Base-by-base conservation (phyloP, 2,113 vertebrate species). In the Melierax canorus region DNA sequence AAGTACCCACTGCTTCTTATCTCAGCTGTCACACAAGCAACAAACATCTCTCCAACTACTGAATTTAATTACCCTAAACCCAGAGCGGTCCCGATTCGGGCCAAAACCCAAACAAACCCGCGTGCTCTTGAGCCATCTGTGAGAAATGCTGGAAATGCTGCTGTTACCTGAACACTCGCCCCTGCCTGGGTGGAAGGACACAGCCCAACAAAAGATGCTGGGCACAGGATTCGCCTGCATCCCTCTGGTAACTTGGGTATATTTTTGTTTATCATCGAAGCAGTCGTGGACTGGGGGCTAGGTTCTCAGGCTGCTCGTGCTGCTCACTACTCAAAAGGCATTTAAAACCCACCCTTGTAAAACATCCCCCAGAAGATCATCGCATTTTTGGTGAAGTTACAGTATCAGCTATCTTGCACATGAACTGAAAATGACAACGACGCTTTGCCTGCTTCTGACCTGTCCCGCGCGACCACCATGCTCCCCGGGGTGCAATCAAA, bases 241-340 rank as follows among this genome's bases (percentile, higher is more conserved):
- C 38, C 60, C 39, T 71, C 73, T 59, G 43, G 24, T 59, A 51
- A 34, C 50, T 66, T 14, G 1, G 48, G 41, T 39, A 8, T 1
- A 5, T 17, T 79, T 59, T 53, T 55, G 38, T 58, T 79, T 12
- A 66, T 18, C 2, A 62, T 16, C 2, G 6, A 56, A 76, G n/a
- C 13, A 19, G 41, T 4, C 1, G 0, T 7, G 67, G 22, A 69
- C 41, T 5, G 8, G 32, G 55, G 13, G 20, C 27, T 60, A 67
- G 15, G 38, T 66, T 58, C 71, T 94, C 60, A 11, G 22, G 41
- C 39, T 0, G 0, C 29, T 83, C 2, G 0, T 22, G 12, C 6
- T 26, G 53, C 63, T 34, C 39, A 24, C 67, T 13, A 34, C 36
- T 76, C 4, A 0, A 53, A 23, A 0, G 0, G 38, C 50, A 78